Evolutionary conservation across 2,797 vertebrate genomes (phyloP).

Genomic region (Micromesistius poutassou): DNA sequence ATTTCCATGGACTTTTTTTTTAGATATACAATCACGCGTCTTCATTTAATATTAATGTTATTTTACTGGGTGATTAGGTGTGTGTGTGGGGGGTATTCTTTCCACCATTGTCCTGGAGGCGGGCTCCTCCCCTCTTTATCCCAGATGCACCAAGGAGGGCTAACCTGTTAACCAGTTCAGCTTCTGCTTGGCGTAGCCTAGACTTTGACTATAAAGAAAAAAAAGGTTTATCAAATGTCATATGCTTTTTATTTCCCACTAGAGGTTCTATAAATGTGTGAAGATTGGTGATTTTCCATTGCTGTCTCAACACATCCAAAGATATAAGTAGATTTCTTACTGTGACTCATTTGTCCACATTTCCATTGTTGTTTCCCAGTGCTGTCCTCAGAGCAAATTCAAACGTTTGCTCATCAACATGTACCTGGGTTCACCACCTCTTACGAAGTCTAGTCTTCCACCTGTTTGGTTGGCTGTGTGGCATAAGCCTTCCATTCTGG

Average conservation of each 20-base stretch:
- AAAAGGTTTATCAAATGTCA: not conserved
- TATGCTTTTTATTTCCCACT: not conserved
- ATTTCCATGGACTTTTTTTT: not conserved
- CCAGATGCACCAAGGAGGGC: not conserved
- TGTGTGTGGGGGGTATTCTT: not conserved
- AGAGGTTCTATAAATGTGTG: constrained; percentile 15
- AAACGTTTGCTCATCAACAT: not conserved
- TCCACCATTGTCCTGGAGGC: not conserved
- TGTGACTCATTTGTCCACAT: constrained; percentile 30
- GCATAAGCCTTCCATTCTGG: not conserved
- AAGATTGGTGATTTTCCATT: constrained; percentile 38
- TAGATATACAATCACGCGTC: not conserved
- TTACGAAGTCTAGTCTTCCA: not conserved
- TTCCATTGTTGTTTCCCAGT: constrained; percentile 22
- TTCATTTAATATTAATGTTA: not conserved
- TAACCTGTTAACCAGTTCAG: not conserved
- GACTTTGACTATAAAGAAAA: not conserved
- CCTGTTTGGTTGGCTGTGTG: not conserved
- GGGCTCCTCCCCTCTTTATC: not conserved
- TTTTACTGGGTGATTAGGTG: not conserved
- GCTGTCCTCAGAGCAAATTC: constrained; percentile 12
- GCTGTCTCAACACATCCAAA: constrained; percentile 18
- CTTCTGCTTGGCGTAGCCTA: not conserved
- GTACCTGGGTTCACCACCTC: not conserved
- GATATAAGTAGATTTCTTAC: constrained; percentile 1